A percentile compares a stretch with the other conserved stretches of the same genome.
These are phyloP conservation scores for Tringa solitaria DNA, from an alignment of 2,113 vertebrate species.

Conservation along the genomic window DNA sequence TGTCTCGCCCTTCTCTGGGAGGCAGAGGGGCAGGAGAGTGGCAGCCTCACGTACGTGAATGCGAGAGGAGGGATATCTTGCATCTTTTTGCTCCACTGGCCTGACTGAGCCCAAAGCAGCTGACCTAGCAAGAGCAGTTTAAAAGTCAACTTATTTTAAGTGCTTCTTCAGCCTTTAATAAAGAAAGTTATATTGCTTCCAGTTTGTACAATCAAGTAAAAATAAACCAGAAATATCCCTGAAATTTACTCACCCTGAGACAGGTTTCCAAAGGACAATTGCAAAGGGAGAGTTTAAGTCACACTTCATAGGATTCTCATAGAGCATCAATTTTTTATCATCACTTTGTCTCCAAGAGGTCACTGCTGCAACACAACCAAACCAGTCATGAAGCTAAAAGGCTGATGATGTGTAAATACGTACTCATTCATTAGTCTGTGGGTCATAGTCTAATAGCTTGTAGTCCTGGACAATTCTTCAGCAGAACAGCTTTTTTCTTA, in stretches of 20 bases:
- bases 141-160: background rate
- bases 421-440: background rate
- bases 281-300: background rate
- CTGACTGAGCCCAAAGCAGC: background rate
- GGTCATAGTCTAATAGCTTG: background rate
- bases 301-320: background rate
- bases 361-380: background rate
- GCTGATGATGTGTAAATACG: background rate
- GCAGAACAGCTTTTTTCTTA: background rate
- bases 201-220: background rate
- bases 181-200: background rate
- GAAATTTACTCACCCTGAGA: slow-evolving; percentile 1
- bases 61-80: background rate
- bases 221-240: background rate
- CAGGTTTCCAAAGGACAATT: background rate
- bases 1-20: background rate
- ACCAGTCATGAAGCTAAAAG: background rate
- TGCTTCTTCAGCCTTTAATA: background rate
- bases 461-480: background rate
- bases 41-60: background rate
- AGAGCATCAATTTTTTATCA: background rate
- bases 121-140: background rate
- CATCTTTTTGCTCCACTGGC: background rate
- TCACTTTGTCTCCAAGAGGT: background rate
- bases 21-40: background rate